Conservation (phyloP, 2,113 vertebrate species). For the Struthio camelus region DNA sequence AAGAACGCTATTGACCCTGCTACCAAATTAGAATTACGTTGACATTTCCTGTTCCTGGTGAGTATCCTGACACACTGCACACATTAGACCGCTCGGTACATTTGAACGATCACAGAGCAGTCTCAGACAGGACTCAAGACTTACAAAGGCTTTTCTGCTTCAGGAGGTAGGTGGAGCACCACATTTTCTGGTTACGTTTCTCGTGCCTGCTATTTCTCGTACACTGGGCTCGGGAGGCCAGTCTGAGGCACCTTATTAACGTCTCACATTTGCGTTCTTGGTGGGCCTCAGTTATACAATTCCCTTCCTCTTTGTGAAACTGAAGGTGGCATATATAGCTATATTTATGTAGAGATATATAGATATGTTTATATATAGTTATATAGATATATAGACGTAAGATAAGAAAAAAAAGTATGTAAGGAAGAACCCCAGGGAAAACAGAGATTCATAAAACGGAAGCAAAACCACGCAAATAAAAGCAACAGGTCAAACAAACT, state of each 20-base stretch:
- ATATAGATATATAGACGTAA: too few relatives aligned
- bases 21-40: neutral
- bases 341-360: too few relatives aligned
- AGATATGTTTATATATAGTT: too few relatives aligned
- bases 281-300: neutral
- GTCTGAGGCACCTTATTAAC: too few relatives aligned
- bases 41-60: neutral
- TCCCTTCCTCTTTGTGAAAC: neutral
- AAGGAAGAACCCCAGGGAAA: neutral
- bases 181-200: neutral
- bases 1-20: neutral
- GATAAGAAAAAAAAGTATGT: too few relatives aligned
- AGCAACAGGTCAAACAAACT: neutral
- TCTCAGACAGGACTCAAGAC: neutral
- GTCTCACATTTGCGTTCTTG: neutral
- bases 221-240: neutral
- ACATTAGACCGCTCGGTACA: too few relatives aligned
- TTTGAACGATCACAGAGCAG: fast-evolving
- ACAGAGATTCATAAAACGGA: neutral
- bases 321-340: neutral
- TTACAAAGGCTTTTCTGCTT: neutral
- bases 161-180: fast-evolving
- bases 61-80: neutral
- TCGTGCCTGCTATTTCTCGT: neutral
- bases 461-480: neutral